Evolutionary conservation across 2,797 vertebrate genomes (phyloP).

Genomic region (Brachyrhaphis roseni): DNA sequence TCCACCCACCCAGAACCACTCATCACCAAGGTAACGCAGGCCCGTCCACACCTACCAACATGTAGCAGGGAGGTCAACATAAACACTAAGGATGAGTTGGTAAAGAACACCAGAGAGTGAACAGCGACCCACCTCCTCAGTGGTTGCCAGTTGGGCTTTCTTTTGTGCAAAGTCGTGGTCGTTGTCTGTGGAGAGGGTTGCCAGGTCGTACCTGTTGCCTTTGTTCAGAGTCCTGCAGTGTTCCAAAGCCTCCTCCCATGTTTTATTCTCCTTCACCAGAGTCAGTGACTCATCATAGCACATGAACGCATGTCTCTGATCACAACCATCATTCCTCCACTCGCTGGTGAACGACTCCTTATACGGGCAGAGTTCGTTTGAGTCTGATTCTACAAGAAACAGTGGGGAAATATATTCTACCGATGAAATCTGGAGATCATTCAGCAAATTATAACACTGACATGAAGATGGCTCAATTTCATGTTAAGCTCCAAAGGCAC

Average conservation of each 20-base stretch:
- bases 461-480: neutral
- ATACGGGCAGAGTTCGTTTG: neutral
- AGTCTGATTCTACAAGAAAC: neutral
- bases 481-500: neutral
- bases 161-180: neutral
- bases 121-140: neutral
- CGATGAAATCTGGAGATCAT: neutral
- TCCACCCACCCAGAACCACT: conserved; percentile 15
- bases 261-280: neutral
- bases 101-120: neutral
- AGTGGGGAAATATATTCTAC: neutral
- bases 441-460: neutral
- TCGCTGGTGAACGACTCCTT: neutral
- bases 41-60: conserved; percentile 9
- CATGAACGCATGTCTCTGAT: neutral
- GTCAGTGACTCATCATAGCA: neutral
- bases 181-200: neutral
- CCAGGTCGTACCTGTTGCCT: neutral
- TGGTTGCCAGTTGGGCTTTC: neutral
- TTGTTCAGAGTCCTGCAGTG: neutral
- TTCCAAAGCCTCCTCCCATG: neutral
- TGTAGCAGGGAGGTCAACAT: neutral
- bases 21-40: neutral
- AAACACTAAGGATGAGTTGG: neutral
- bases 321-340: neutral